Base-by-base conservation (phyloP, 2,888 invertebrate species). In the Gari tellinella region DNA sequence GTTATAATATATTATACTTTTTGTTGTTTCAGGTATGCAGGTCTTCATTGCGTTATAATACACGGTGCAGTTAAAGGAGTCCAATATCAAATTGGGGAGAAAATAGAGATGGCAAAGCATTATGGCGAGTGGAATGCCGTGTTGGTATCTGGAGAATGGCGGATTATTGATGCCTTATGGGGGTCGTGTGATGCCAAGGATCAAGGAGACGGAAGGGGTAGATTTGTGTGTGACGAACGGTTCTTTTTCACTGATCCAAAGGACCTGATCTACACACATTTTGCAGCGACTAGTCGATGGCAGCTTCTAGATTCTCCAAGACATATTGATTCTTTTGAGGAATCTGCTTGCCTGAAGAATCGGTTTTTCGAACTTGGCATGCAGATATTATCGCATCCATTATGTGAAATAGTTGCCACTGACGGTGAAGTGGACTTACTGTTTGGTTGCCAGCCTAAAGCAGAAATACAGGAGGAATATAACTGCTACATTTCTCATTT, bases 181-280 rank as follows among this genome's bases (percentile, higher is more conserved):
- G 88, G 85, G 5, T 78, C 85, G 43, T 83, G 84, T 62, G 83
- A 84, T 46, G 78, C 72, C 48, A 81, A 81, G 43, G 82, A 82
- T 19, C 80, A 68, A 0, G 81, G 78, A 1, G 78, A 73, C 49
- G 78, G 78, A 14, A 31, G 68, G 19, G 78, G 78, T 4, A 41
- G 78, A 15, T 88, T 86, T 66, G 70, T 65, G 41, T 77, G 83
- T 46, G 90, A 90, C 73, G 89, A 90, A 63, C 82, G 85, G 58
- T 90, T 84, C 65, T 90, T 90, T 77, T 80, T 90, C 23, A 77
- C 89, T 0, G 89, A 90, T 58, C 89, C 90, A 0, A 83, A 86
- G 31, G 80, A 84, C 49, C 56, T 90, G 14, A 81, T 86, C 19
- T 79, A 81, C 43, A 88, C 88, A 0, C 90, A 90, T 68, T 82